phyloP scores from a whole-genome alignment of 2,888 invertebrate species.

The Anticlea derivata region DNA sequence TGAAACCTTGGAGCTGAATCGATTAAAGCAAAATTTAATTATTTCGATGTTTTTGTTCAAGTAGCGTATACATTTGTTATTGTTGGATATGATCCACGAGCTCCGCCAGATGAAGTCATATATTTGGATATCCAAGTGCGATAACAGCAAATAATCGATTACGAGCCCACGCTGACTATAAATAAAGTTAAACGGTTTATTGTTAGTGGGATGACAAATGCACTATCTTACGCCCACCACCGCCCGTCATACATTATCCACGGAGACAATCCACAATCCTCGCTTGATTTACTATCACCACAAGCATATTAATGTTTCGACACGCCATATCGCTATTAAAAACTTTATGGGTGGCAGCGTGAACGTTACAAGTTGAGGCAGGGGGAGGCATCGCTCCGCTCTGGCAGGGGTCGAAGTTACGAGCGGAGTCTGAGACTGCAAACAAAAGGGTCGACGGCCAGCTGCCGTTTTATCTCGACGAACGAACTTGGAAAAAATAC shows the following conservation, averaged over 20 bases:
- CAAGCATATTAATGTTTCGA: slow-evolving; percentile 74
- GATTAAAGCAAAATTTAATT: slow-evolving; percentile 16
- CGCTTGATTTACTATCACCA: slow-evolving; percentile 60
- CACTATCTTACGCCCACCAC: slow-evolving; percentile 66
- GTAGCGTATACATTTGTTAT: not conserved
- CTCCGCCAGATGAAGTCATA: slow-evolving; percentile 50
- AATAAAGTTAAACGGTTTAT: slow-evolving; percentile 75
- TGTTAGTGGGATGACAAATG: slow-evolving; percentile 78
- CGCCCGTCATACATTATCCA: slow-evolving; percentile 43
- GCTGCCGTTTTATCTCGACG: slow-evolving; percentile 69
- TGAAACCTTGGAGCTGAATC: slow-evolving; percentile 2
- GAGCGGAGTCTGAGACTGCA: slow-evolving; percentile 56
- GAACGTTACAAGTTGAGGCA: slow-evolving; percentile 57
- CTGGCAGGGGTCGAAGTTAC: slow-evolving; percentile 57
- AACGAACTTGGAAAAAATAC: slow-evolving; percentile 54
- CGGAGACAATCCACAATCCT: slow-evolving; percentile 51
- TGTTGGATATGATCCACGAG: slow-evolving; percentile 21
- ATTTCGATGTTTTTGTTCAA: not conserved
- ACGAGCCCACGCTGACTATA: slow-evolving; percentile 68
- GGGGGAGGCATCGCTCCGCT: slow-evolving; percentile 55
- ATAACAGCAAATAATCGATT: slow-evolving; percentile 64
- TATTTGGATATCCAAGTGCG: slow-evolving; percentile 50
- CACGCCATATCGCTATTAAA: slow-evolving; percentile 75
- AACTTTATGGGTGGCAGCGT: slow-evolving; percentile 62
- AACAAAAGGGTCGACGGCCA: slow-evolving; percentile 64